Evolutionary conservation across 2,888 invertebrate species (phyloP).

Genomic region (Nudaria mundana): DNA sequence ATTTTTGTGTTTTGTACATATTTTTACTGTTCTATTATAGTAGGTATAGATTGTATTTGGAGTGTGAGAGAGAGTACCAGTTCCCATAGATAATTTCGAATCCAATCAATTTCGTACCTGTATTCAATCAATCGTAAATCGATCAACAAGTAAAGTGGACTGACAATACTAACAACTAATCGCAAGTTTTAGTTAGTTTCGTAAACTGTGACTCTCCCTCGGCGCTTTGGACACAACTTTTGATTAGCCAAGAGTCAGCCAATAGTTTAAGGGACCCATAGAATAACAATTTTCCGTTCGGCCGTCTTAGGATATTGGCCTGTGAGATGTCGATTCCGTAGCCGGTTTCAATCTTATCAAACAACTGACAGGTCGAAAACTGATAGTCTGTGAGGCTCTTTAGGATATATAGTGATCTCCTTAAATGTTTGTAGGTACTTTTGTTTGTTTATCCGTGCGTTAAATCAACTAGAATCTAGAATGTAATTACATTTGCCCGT

Average conservation of each 20-base stretch:
- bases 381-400: too few relatives aligned
- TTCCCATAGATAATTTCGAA: slow-evolving; percentile 1
- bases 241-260: slow-evolving; percentile 47
- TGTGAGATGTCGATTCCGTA: too few relatives aligned
- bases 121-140: slow-evolving; percentile 15
- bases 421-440: slow-evolving; percentile 34
- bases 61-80: not conserved
- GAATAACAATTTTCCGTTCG: too few relatives aligned
- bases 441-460: slow-evolving; percentile 47
- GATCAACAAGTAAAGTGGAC: slow-evolving; percentile 32
- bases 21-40: too few relatives aligned
- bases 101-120: slow-evolving; percentile 14
- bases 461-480: slow-evolving; percentile 42
- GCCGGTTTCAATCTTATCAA: too few relatives aligned
- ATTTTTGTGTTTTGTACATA: too few relatives aligned
- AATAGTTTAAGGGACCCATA: too few relatives aligned
- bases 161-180: slow-evolving; percentile 55
- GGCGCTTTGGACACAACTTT: slow-evolving; percentile 43
- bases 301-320: too few relatives aligned
- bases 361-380: too few relatives aligned
- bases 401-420: slow-evolving; percentile 33
- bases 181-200: slow-evolving; percentile 54
- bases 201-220: slow-evolving; percentile 43
- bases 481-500: slow-evolving; percentile 43
- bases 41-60: too few relatives aligned